Evolutionary conservation across 2,888 invertebrate genomes (phyloP), one percentile per base, ranked within the genome.

Genomic region (Hirtodrosophila histrioides): DNA sequence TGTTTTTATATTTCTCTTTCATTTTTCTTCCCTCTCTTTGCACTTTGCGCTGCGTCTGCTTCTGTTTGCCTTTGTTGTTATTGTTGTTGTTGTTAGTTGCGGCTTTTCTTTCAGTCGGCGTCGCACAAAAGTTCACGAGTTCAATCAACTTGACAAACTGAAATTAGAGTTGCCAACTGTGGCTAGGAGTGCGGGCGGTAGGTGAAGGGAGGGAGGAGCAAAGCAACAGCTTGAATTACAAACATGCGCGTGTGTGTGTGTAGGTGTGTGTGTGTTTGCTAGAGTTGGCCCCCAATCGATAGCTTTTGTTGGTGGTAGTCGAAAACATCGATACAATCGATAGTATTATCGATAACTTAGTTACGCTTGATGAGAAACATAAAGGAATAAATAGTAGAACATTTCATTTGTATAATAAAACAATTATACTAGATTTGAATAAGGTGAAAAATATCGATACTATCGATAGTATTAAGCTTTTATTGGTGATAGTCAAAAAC

Each of bases 131-230:
- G 76, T 75, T 76, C 79, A 75, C 29, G 48, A 35, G 73, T 83
- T 78, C 80, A 78, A 79, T 83, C 64, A 83, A 83, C 80, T 82
- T 75, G 66, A 60, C 58, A 50, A 66, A 62, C 69, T 60, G 55
- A 69, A 69, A 73, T 65, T 62, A 39, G 49, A 77, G 78, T 67
- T 81, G 62, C 29, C 23, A 44, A 57, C 50, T 51, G 12, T 33
- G 44, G 12, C 17, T 36, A 17, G 37, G 17, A 31, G 49, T 3
- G 17, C 17, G 17, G 17, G 17, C 17, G 17, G 17, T 17, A 17
- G 17, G 17, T 11, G 8, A 27, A 29, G n/a, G 12, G 35, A 24
- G 6, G 33, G 5, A 6, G 39, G 41, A 24, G 36, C 17, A 8
- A 11, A 23, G 23, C 37, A 53, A 41, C 37, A 58, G 53, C 60